Conservation (phyloP, 2,888 invertebrate species). For the Drosophila cracens region DNA sequence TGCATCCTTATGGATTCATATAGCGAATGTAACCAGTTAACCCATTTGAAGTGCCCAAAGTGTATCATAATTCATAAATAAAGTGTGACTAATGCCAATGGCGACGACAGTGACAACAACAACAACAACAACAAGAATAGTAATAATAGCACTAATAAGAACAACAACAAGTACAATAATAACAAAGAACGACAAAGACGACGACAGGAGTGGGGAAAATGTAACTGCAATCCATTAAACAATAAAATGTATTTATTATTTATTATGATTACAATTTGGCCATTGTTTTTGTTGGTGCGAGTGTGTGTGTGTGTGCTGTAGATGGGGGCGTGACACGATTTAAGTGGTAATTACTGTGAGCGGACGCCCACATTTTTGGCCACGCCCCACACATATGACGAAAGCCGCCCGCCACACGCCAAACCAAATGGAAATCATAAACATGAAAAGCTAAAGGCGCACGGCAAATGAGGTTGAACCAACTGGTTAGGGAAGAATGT, state of each 20-base stretch:
- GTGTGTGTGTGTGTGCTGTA: slow-evolving; percentile 4
- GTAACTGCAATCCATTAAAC: slow-evolving; percentile 81
- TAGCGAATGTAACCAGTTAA: slow-evolving; percentile 40
- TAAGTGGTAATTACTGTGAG: slow-evolving; percentile 78
- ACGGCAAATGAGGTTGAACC: slow-evolving; percentile 73
- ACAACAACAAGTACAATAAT: slow-evolving; percentile 10
- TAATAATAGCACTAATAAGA: slow-evolving; percentile 5
- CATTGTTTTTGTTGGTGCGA: slow-evolving; percentile 45
- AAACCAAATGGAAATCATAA: slow-evolving; percentile 74
- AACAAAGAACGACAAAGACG: slow-evolving; percentile 12
- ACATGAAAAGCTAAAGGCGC: slow-evolving; percentile 74
- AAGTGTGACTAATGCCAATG: slow-evolving; percentile 80
- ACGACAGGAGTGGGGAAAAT: slow-evolving; percentile 51
- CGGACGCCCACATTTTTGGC: slow-evolving; percentile 36
- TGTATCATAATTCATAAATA: slow-evolving; percentile 78
- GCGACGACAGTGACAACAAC: slow-evolving; percentile 39
- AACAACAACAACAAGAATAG: slow-evolving; percentile 1
- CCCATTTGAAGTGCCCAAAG: slow-evolving; percentile 50
- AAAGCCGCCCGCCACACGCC: slow-evolving; percentile 29
- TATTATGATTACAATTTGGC: slow-evolving; percentile 77
- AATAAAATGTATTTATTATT: slow-evolving; percentile 82
- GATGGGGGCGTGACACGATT: slow-evolving; percentile 48
- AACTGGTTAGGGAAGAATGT: slow-evolving; percentile 2
- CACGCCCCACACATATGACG: slow-evolving; percentile 55
- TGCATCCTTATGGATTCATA: background rate